Conservation (phyloP, 2,888 invertebrate species). For the Lasioglossum villosulum region DNA sequence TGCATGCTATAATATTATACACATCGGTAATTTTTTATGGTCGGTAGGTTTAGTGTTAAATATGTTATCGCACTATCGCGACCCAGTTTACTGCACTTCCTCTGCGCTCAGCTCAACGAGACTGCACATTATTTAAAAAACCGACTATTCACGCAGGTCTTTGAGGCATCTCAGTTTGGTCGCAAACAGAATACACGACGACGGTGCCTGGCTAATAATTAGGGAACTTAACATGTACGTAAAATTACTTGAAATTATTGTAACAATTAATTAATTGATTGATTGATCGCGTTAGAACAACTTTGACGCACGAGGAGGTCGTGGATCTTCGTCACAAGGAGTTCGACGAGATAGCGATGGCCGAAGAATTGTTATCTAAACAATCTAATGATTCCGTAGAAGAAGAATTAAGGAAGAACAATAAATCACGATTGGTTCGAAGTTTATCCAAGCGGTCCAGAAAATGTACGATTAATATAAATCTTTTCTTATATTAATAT, state of each 20-base stretch:
- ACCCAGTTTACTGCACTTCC: constrained; percentile 19
- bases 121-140: background rate
- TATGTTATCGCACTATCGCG: background rate
- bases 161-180: constrained; percentile 69
- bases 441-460: constrained; percentile 34
- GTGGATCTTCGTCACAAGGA: constrained; percentile 69
- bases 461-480: constrained; percentile 46
- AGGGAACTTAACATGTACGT: constrained; percentile 68
- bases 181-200: constrained; percentile 73
- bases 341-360: constrained; percentile 51
- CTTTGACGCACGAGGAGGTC: constrained; percentile 80
- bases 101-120: background rate
- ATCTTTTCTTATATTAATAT: constrained; percentile 2
- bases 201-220: constrained; percentile 68
- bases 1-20: background rate
- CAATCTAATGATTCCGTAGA: background rate
- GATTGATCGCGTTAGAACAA: constrained; percentile 69
- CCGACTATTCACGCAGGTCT: constrained; percentile 58
- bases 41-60: background rate
- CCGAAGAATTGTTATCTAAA: constrained; percentile 35
- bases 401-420: background rate
- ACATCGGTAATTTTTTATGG: too few relatives aligned
- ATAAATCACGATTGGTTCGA: constrained; percentile 16
- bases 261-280: background rate
- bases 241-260: background rate